Base-by-base conservation (phyloP, 2,888 invertebrate genomes). In the Eristalis tenax region DNA sequence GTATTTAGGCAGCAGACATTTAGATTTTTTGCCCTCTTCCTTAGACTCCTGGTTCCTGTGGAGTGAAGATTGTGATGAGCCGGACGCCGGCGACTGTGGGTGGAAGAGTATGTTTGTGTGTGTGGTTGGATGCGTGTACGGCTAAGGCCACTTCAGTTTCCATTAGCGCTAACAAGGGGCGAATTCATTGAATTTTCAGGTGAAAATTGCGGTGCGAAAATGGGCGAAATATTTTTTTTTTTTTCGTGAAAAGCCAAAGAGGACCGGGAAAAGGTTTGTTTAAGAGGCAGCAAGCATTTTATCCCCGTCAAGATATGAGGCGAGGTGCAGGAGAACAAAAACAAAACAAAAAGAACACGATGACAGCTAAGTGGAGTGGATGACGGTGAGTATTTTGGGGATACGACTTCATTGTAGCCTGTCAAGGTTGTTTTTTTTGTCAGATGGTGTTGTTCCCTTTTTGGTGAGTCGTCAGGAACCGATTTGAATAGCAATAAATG, bases 101-200 rank as follows among this genome's bases (percentile, higher is more conserved):
- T 81, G 66, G 66, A 32, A n/a, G 26, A 22, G 22, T 69, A 73
- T 77, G 64, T 50, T 26, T 6, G 50, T 64, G 28, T 28, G 23
- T 65, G 69, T 77, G 64, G 38, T 40, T 57, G 69, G 64, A 69
- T 10, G 35, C 4, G 50, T 71, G 38, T 66, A 61, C 76, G 56
- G 71, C 43, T 71, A 63, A 64, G 76, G 50, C 79, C 75, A 83
- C 79, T 87, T 83, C 59, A 76, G 68, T 80, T 87, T 76, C 87
- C 83, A 87, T 87, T 83, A 87, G 83, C 76, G 69, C 59, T 71
- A 76, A 83, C 76, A 83, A 73, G 83, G 87, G 83, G 68, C 75
- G 69, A 79, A 80, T 76, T 76, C 83, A 75, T 76, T 76, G 61
- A 63, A 50, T 83, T 83, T 76, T 64, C 79, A 79, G 83, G 83